These are phyloP conservation scores for Malacosoma neustria DNA, from an alignment of 2,888 invertebrate species.

Conservation along the genomic window DNA sequence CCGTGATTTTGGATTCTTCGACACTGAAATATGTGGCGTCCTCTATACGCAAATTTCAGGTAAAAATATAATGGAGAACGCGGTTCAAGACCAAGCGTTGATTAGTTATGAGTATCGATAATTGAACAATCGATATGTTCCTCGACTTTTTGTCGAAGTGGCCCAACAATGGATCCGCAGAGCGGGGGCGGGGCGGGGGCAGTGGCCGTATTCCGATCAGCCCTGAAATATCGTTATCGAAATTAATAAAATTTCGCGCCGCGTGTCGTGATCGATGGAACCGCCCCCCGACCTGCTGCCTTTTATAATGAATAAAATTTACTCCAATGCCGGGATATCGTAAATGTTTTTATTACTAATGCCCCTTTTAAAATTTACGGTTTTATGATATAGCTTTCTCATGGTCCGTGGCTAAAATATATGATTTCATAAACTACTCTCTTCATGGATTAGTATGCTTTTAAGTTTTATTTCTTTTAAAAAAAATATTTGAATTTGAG, in stretches of 20 bases:
- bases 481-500: no score
- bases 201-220: conserved; percentile 4
- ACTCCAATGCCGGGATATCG: neutral
- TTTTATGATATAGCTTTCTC: neutral
- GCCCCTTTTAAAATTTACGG: neutral
- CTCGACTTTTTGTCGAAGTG: no score
- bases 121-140: no score
- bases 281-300: conserved; percentile 2
- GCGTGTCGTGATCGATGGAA: conserved; percentile 6
- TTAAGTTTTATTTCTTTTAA: no score
- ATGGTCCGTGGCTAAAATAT: neutral
- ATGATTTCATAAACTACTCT: no score
- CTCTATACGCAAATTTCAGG: no score
- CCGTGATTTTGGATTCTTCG: no score
- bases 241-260: conserved; percentile 9
- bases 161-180: neutral
- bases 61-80: no score
- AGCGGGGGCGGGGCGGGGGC: neutral
- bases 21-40: no score
- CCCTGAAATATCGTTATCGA: conserved; percentile 9
- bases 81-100: no score
- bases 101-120: no score
- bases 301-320: conserved; percentile 4
- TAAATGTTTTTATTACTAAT: neutral
- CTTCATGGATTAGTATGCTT: no score